Evolutionary conservation across 2,797 vertebrate genomes (phyloP), one percentile per base, ranked within the genome.

Genomic region (Cottoperca gobio): DNA sequence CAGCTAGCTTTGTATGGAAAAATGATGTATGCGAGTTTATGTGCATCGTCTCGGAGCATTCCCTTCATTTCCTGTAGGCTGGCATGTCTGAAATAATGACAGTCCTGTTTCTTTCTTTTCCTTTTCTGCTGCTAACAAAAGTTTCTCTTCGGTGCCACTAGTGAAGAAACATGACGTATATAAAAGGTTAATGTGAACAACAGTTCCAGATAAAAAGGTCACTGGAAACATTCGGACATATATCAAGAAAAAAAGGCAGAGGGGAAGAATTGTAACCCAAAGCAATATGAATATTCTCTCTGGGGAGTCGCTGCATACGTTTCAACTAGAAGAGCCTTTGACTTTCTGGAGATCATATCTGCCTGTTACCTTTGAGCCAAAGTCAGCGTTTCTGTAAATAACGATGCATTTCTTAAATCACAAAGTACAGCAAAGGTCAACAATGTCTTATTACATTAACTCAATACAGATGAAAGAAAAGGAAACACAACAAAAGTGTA

Each of bases 101-200:
- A 83, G 68, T 58, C 21, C 52, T 43, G 59, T 80, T 84, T 70
- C 48, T 84, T 62, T 76, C 46, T 73, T 70, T 79, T 76, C 40
- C 39, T 69, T 76, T 76, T 75, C 52, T 71, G 76, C 40, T 50
- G 28, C n/a, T 49, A 79, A 76, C 79, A 82, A 33, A 85, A 67
- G 55, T 81, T 84, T 84, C 42, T 85, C 61, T 86, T 80, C 73
- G 50, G 54, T 76, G 76, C 71, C 81, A 69, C 78, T 84, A 84
- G 76, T 85, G 89, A 91, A 89, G 87, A 90, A 92, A 91, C 88
- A 91, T 92, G 90, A 85, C 76, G 64, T 72, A 68, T 52, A 78
- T 67, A 46, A 92, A 92, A 93, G 92, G 91, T 94, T 92, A 92
- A 90, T 87, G 82, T 48, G 70, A 90, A 90, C 79, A 86, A 83